These are phyloP conservation scores for Spermophilus dauricus DNA, from an alignment of 2,113 vertebrate genomes.

Conservation along the genomic window DNA sequence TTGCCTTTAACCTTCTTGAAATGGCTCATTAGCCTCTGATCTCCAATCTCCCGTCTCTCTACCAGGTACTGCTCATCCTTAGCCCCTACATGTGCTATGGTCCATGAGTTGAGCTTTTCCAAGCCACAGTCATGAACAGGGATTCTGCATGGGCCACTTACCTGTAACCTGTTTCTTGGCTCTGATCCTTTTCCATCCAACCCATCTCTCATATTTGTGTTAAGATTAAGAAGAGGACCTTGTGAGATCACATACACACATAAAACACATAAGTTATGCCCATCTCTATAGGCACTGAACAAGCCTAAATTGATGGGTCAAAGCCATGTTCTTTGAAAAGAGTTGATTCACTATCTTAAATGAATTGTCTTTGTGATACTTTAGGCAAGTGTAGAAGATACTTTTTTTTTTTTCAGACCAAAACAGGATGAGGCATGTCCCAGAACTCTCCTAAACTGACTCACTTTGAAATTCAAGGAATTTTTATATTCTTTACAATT, in stretches of 20 bases:
- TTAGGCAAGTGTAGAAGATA: background rate
- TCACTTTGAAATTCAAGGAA: slow-evolving; percentile 22
- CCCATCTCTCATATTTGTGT: background rate
- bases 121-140: background rate
- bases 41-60: background rate
- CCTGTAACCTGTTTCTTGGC: background rate
- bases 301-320: background rate
- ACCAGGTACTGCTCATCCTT: background rate
- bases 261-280: background rate
- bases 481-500: background rate
- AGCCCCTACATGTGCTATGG: background rate
- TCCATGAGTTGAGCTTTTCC: background rate
- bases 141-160: accelerated
- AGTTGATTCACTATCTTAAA: background rate
- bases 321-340: background rate
- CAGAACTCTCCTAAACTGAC: background rate
- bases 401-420: background rate
- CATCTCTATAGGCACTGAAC: background rate
- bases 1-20: background rate
- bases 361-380: background rate
- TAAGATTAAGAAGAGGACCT: background rate
- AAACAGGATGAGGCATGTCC: background rate
- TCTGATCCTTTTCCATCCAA: background rate
- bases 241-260: too few species aligned
- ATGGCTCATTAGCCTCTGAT: background rate